Evolutionary conservation across 2,113 vertebrate genomes (phyloP), one percentile per base, ranked within the genome.

Genomic region (Rhinolophus ferrumequinum): DNA sequence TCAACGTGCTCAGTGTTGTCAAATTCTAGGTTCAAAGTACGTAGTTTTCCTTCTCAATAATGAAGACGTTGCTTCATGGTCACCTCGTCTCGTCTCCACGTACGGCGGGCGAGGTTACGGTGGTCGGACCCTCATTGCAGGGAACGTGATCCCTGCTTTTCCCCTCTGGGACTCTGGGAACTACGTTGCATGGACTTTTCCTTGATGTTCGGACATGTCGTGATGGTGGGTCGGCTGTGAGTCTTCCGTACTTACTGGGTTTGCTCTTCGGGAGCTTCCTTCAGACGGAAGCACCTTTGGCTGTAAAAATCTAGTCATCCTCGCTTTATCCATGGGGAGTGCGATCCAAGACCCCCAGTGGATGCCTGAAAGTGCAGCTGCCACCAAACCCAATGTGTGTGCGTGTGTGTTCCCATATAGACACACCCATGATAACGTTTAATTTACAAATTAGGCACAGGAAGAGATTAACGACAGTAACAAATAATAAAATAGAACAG

Each of bases 51-150:
- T 30, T 56, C 52, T 44, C n/a, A 77, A 14, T 5, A 8, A 3
- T 4, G 0, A 3, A 33, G 18, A 2, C 26, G 15, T 19, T 1
- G 6, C 80, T 28, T 33, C 5, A 0, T 24, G 3, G 4, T 8
- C 19, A 0, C 21, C 16, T 6, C 18, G 3, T 28, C 16, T 6
- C 18, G 3, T 28, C 24, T 26, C 24, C 24, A 0, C 64, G 16
- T 9, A 0, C 0, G 8, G 54, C 56, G 14, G 3, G 0, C 0
- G 14, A 26, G 38, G 44, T 30, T 3, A 5, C 0, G 16, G 14
- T 72, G 5, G 13, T 47, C 58, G 0, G 15, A 4, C 0, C 30
- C 30, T 35, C 21, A 0, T 3, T 21, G 3, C n/a, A 0, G 16
- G 0, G 0, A 12, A 22, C 9, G 26, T 10, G 14, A 19, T 15